These are phyloP conservation scores for Mallateleia sp. DNA, from an alignment of 2,888 invertebrate genomes.

Conservation along the genomic window DNA sequence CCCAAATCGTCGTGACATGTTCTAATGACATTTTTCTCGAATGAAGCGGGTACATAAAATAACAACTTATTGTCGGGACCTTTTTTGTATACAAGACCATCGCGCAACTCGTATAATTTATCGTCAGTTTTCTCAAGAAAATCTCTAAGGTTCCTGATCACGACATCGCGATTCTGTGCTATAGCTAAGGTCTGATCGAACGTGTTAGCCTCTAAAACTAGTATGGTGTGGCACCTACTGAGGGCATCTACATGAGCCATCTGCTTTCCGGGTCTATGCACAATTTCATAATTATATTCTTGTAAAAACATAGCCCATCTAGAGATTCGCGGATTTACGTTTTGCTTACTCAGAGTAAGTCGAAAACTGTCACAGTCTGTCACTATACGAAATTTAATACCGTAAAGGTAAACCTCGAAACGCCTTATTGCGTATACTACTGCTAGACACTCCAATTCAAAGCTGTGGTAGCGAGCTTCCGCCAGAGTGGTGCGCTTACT, in stretches of 20 bases:
- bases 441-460: no score
- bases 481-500: neutral
- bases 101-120: neutral
- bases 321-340: neutral
- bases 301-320: constrained; percentile 16
- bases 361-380: no score
- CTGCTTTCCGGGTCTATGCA: no score
- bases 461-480: neutral
- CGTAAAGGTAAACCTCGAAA: neutral
- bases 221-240: neutral
- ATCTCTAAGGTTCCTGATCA: constrained; percentile 20
- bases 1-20: constrained; percentile 30
- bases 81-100: constrained; percentile 65
- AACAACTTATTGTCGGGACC: constrained; percentile 33
- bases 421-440: no score
- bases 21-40: constrained; percentile 65
- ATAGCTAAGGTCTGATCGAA: neutral
- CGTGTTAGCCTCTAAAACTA: neutral
- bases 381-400: no score
- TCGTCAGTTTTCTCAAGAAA: neutral
- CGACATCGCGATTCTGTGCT: constrained; percentile 17
- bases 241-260: no score
- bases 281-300: constrained; percentile 7
- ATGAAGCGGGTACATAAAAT: constrained; percentile 66
- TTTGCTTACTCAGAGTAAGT: neutral